Evolutionary conservation across 2,113 vertebrate species (phyloP), one percentile per base, ranked within the genome.

Genomic region (Zosterops pallidus): DNA sequence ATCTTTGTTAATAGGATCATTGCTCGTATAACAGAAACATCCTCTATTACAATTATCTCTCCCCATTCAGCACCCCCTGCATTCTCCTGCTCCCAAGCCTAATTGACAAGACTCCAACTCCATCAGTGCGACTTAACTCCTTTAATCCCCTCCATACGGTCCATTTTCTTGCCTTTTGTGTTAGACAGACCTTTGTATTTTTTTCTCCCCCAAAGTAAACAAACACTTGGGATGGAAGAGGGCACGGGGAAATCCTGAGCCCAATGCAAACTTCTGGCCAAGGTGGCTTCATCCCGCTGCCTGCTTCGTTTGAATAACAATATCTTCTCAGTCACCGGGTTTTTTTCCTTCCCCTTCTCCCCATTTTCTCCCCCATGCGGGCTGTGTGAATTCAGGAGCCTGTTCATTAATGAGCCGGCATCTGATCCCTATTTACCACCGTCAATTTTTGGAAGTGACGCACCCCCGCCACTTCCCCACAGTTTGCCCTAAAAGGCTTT

Each of bases 401-500:
- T 49, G 67, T 86, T 50, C 31, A 47, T 98, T 97, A 98, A 98
- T 96, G 97, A 97, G 84, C 83, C 70, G 69, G 97, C 97, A 98
- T 98, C 97, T 98, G 98, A 98, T 98, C 91, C 76, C 83, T 97
- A 98, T 98, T 98, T 98, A 97, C 97, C 70, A 75, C 35, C 68
- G 90, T 97, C 97, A 96, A 97, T 96, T 96, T 97, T 83, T 94
- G 95, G 96, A 87, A 95, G 97, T 97, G 97, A 98, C 37, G 97
- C 95, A 88, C 97, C 96, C 97, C 98, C 95, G 98, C 97, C 97
- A 97, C 97, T 97, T 96, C 98, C 96, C 97, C 95, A 82, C 96
- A 92, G 96, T 97, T 97, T 95, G 90, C 96, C 97, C 97, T 95
- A 90, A 98, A 98, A 96, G 97, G 95, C 96, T 97, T 97, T 97